These are phyloP conservation scores for Plebejus argus DNA, from an alignment of 2,888 invertebrate species.

Conservation along the genomic window DNA sequence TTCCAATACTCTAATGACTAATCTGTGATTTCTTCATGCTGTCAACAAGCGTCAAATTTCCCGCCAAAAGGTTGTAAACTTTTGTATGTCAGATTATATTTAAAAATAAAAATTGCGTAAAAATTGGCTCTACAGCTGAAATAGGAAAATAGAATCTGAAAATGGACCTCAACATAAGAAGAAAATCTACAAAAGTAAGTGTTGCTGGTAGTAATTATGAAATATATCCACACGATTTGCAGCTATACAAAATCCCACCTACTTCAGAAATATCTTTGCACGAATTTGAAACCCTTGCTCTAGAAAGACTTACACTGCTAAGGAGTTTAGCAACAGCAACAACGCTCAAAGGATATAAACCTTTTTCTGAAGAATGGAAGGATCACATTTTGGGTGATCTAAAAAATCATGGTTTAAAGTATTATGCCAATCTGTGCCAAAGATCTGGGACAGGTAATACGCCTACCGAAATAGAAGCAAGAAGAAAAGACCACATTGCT, in stretches of 20 bases:
- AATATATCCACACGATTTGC: slow-evolving; percentile 87
- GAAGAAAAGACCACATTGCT: slow-evolving; percentile 92
- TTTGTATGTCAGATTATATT: background rate
- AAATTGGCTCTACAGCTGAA: background rate
- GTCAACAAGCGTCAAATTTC: background rate
- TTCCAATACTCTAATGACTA: too few species aligned
- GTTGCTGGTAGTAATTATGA: slow-evolving; percentile 71
- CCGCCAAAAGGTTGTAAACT: background rate
- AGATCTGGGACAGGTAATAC: slow-evolving; percentile 76
- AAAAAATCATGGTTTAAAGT: slow-evolving; percentile 84
- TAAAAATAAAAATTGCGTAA: background rate
- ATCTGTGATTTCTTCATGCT: background rate
- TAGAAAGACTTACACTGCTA: slow-evolving; percentile 90
- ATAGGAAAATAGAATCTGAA: background rate
- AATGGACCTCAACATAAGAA: slow-evolving; percentile 74
- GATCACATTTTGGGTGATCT: slow-evolving; percentile 83
- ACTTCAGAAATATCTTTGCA: slow-evolving; percentile 85
- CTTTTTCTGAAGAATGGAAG: slow-evolving; percentile 85
- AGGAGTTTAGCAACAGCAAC: slow-evolving; percentile 88
- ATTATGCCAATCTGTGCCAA: slow-evolving; percentile 82
- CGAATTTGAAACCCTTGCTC: slow-evolving; percentile 93
- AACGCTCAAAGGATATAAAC: slow-evolving; percentile 81
- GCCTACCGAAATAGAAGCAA: slow-evolving; percentile 83
- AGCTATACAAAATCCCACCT: slow-evolving; percentile 90
- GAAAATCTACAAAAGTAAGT: slow-evolving; percentile 62